Base-by-base conservation (phyloP, 2,888 invertebrate genomes). In the Trachelus tabidus region DNA sequence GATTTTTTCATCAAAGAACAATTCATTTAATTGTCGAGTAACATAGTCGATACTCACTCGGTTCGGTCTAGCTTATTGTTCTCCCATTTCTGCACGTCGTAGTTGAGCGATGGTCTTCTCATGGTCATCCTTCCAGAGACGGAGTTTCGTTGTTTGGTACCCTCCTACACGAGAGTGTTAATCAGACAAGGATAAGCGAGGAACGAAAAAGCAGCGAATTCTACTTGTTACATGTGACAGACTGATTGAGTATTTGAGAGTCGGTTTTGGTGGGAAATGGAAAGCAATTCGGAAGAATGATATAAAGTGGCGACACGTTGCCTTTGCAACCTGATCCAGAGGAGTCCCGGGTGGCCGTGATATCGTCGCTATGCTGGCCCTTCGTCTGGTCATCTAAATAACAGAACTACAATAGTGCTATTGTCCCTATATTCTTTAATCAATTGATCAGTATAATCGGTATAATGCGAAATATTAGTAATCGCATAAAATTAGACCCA, bases 281-380 rank as follows among this genome's bases (percentile, higher is more conserved):
- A 30, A 31, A 31, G 69, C 69, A 12, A 69, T 69, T 31, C 11
- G 31, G 69, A 12, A 31, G 31, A 68, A 78, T 34, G 75, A 75
- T 75, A n/a, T 77, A 77, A 73, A 73, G 40, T 77, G 34, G 80
- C 77, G 78, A 76, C 76, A 78, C 81, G 85, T 89, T 90, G 89
- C 90, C 89, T 91, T 91, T 84, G 86, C 81, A 76, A 85, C 82
- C 30, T 69, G 76, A 73, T 90, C 91, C 81, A 87, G 89, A 34
- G 85, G 82, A 78, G 79, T 87, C 81, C 88, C 89, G 78, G 92
- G 89, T 37, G 92, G 92, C 84, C 93, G 92, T 33, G 92, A 91
- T 81, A 93, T 92, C 76, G 93, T 92, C 11, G 93, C 93, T 80
- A 94, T 93, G 85, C 93, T 94, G 76, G 93, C 93, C 83, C 94